A percentile compares a stretch with the other conserved stretches of the same genome.
Conservation (phyloP, 1,140 invertebrate genomes). For the Drosophila parvula region DNA sequence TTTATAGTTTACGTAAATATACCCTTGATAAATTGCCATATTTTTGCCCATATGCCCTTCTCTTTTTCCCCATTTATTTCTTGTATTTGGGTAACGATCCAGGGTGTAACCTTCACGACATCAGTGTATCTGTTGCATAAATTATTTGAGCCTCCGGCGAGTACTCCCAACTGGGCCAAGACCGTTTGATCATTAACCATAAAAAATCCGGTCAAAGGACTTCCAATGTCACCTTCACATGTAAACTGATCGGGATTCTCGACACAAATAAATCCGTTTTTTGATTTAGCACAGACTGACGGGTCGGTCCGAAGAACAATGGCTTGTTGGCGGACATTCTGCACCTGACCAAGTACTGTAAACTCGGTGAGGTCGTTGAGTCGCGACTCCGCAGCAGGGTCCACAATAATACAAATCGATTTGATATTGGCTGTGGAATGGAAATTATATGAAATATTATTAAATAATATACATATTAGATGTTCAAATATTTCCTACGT, state of each 20-base stretch:
- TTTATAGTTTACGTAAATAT: neutral
- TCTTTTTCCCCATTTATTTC: neutral
- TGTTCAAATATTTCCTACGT: neutral
- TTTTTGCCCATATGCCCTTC: neutral
- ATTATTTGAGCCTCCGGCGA: neutral
- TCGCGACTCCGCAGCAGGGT: neutral
- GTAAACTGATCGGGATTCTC: too few species aligned
- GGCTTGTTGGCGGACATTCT: neutral
- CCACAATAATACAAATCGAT: constrained; percentile 3
- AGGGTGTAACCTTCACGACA: neutral
- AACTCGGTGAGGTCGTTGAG: neutral
- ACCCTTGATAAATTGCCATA: neutral
- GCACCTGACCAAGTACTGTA: neutral
- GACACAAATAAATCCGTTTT: neutral
- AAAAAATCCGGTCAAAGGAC: neutral
- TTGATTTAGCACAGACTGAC: neutral
- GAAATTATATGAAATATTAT: neutral
- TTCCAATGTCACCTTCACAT: neutral
- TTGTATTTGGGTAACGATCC: neutral
- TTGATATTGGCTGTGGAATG: neutral
- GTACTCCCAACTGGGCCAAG: neutral
- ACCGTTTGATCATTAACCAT: neutral
- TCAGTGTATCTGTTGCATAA: neutral
- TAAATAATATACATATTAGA: neutral
- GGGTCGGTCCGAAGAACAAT: too few species aligned